A percentile compares a stretch with the other conserved stretches of the same genome.
These are phyloP conservation scores for Microcebus murinus DNA, from an alignment of 2,113 vertebrate species.

Conservation along the genomic window DNA sequence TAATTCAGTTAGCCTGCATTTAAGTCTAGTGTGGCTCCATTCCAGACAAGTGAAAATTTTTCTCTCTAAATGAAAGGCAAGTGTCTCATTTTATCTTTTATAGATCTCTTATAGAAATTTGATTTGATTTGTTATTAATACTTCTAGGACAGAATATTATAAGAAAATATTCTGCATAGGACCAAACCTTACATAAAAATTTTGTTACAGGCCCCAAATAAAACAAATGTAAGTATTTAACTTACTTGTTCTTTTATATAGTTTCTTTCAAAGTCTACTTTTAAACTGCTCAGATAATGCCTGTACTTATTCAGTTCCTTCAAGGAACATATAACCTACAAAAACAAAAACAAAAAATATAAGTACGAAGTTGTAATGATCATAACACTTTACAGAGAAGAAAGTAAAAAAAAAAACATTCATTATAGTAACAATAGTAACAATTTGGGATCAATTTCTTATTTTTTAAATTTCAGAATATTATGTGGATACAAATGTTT, in stretches of 20 bases:
- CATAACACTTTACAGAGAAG: constrained; percentile 3
- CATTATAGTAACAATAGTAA: constrained; percentile 25
- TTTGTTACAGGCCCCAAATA: not conserved
- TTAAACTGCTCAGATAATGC: constrained; percentile 77
- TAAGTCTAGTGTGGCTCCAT: not conserved
- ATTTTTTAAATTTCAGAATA: too few species aligned
- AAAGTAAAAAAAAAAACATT: not conserved
- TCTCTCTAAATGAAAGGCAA: constrained; percentile 19
- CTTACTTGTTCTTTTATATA: constrained; percentile 79
- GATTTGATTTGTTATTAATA: constrained; percentile 45
- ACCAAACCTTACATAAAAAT: not conserved
- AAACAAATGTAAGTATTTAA: constrained; percentile 51
- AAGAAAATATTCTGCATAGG: constrained; percentile 25
- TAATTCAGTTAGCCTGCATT: constrained; percentile 48
- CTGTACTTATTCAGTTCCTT: constrained; percentile 80
- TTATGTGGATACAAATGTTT: too few species aligned
- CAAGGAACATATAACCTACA: constrained; percentile 75
- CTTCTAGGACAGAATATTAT: not conserved
- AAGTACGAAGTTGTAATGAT: not conserved
- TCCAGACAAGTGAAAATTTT: not conserved
- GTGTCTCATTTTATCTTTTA: constrained; percentile 19
- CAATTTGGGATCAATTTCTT: constrained; percentile 22
- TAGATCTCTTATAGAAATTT: not conserved
- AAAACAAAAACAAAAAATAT: constrained; percentile 11
- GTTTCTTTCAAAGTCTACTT: constrained; percentile 79